Conservation (phyloP, 2,888 invertebrate species). For the Xestobium rufovillosum region DNA sequence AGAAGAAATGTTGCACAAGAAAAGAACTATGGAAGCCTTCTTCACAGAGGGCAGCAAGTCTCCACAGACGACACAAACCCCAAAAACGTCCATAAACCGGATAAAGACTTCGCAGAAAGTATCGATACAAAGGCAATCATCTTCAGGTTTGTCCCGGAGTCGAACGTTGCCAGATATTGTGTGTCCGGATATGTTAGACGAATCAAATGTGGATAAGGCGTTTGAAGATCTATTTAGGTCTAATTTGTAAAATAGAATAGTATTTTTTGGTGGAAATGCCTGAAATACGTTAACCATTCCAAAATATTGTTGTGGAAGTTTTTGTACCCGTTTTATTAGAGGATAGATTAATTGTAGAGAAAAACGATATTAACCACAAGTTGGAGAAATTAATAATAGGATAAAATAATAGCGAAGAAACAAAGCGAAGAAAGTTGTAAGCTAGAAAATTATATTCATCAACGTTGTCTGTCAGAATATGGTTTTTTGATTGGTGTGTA, state of each 20-base stretch:
- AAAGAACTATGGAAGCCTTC: conserved; percentile 66
- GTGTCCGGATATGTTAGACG: conserved; percentile 60
- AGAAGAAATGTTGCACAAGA: conserved; percentile 61
- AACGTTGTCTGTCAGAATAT: too few relatives aligned
- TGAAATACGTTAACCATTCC: not conserved
- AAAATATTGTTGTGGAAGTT: not conserved
- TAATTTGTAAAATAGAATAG: conserved; percentile 30
- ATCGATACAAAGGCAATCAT: conserved; percentile 34
- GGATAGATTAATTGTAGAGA: too few relatives aligned
- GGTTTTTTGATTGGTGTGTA: too few relatives aligned
- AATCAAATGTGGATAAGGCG: conserved; percentile 78
- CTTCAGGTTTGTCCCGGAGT: conserved; percentile 58
- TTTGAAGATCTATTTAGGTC: conserved; percentile 73
- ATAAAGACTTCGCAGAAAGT: conserved; percentile 47
- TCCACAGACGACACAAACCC: conserved; percentile 31
- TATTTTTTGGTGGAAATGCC: not conserved
- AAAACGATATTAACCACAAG: too few relatives aligned
- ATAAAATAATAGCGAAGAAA: too few relatives aligned
- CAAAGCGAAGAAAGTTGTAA: too few relatives aligned
- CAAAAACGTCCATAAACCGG: conserved; percentile 39
- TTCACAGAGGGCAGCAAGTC: conserved; percentile 49
- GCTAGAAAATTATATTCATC: too few relatives aligned
- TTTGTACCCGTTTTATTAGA: too few relatives aligned
- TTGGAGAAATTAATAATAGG: too few relatives aligned
- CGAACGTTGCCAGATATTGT: conserved; percentile 68